phyloP scores from a whole-genome alignment of 2,888 invertebrate genomes.

The Bugulina stolonifera region DNA sequence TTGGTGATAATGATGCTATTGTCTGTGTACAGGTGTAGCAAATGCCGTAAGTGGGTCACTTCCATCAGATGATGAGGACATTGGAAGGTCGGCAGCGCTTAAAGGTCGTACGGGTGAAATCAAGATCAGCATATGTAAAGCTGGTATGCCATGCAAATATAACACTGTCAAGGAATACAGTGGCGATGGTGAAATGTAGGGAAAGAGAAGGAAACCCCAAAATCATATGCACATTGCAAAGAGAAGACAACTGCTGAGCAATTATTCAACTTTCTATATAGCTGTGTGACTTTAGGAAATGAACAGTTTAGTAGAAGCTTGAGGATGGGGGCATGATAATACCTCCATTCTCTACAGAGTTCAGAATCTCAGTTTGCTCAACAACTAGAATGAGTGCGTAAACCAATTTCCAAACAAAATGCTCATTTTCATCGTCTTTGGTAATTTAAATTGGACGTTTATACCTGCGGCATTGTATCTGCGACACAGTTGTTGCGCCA shows the following conservation, averaged over 20 bases:
- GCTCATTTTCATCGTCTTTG: too few species aligned
- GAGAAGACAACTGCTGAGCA: too few species aligned
- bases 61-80: slow-evolving; percentile 9
- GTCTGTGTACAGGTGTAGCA: neutral
- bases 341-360: neutral
- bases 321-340: too few species aligned
- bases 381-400: neutral
- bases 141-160: neutral
- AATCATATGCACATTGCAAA: too few species aligned
- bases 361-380: neutral
- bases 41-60: neutral
- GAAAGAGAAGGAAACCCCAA: too few species aligned
- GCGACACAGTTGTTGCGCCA: too few species aligned
- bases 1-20: too few species aligned
- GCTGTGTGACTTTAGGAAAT: too few species aligned
- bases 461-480: too few species aligned
- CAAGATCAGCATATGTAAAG: slow-evolving; percentile 16
- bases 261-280: too few species aligned
- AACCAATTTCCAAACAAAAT: neutral
- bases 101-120: neutral
- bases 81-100: neutral
- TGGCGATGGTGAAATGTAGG: neutral
- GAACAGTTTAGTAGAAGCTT: too few species aligned
- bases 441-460: too few species aligned
- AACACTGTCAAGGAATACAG: neutral